Base-by-base conservation (phyloP, 2,113 vertebrate genomes). In the Gallinago paraguaiae region DNA sequence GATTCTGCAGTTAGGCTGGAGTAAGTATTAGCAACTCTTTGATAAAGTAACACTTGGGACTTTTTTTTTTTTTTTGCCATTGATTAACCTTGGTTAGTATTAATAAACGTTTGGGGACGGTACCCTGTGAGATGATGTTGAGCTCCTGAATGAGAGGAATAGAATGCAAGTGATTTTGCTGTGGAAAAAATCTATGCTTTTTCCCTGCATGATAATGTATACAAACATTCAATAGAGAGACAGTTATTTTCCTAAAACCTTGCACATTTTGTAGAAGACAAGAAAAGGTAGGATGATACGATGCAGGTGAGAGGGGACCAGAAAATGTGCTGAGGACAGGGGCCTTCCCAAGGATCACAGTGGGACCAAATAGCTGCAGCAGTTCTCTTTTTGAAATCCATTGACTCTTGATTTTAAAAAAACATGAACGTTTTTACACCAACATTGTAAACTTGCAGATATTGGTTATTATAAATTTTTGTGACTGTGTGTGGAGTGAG, bases 1-100 rank as follows among this genome's bases (percentile, higher is more conserved):
- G 94, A 97, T 16, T 86, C 86, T 46, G 98, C 98, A 70, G 53
- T 99, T 64, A 97, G 98, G 67, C 98, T 99, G 97, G 99, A 99
- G 99, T 99, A 98, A 99, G 99, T 99, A 96, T 80, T 54, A 43
- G 18, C 45, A 79, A 28, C 17, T 54, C 43, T 56, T 68, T 59
- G 11, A 14, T 72, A 61, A 72, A 72, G 30, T 35, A 76, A 39
- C n/a, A 28, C 9, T 57, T 56, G 4, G 4, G 16, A 48, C 3
- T 50, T 25, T 7, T 12, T 12, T 7, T 11, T 30, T n/a, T n/a
- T 53, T 83, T 71, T 78, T 25, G 0, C 14, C 71, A 1, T 30
- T 85, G 33, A 4, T 20, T 71, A 35, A 18, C 4, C 5, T 64
- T 80, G 16, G 14, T 74, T 86, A 41, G 5, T 35, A 9, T 64